Evolutionary conservation across 2,888 invertebrate species (phyloP).

Genomic region (Acrobasis repandana): DNA sequence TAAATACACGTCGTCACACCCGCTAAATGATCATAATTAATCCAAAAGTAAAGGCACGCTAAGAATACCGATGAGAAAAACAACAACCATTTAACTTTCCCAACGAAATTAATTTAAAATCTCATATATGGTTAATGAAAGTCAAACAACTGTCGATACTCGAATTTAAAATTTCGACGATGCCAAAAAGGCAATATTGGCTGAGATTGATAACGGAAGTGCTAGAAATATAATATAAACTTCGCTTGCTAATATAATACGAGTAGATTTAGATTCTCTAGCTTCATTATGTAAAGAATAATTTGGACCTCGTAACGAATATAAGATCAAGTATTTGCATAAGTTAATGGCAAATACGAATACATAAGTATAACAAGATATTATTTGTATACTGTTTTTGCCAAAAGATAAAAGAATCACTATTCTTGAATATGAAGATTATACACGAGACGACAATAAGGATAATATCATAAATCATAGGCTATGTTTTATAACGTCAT

Average conservation of each 20-base stretch:
- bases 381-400: too few species aligned
- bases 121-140: constrained; percentile 19
- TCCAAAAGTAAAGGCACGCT: constrained; percentile 40
- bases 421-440: neutral
- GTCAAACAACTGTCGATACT: constrained; percentile 16
- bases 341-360: too few species aligned
- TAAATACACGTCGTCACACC: constrained; percentile 53
- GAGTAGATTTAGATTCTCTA: neutral
- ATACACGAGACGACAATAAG: neutral
- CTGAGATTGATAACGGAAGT: neutral
- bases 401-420: too few species aligned
- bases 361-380: too few species aligned
- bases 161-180: neutral
- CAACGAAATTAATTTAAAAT: constrained; percentile 15
- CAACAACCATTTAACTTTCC: constrained; percentile 28
- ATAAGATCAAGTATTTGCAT: too few species aligned
- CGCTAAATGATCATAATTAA: constrained; percentile 55
- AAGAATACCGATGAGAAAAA: constrained; percentile 23
- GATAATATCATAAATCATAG: neutral
- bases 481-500: neutral
- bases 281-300: neutral
- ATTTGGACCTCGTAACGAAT: neutral
- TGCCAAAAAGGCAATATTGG: constrained; percentile 7
- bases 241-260: neutral
- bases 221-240: neutral